These are phyloP conservation scores for Chascanopsetta lugubris DNA, from an alignment of 2,113 vertebrate species.

Conservation along the genomic window DNA sequence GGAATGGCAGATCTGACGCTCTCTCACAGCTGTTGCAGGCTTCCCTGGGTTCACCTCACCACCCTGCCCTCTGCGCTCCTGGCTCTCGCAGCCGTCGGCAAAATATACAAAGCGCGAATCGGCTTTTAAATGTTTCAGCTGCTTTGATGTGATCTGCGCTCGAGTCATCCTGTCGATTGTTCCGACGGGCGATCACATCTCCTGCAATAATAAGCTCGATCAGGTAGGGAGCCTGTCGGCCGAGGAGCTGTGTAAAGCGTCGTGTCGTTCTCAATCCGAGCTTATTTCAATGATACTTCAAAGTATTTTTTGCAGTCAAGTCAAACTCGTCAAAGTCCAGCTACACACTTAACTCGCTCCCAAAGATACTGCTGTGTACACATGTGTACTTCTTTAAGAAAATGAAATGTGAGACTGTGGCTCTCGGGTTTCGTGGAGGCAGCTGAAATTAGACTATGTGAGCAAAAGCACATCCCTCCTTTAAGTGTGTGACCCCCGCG, in stretches of 20 bases:
- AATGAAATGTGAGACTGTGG: no score
- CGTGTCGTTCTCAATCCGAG: constrained; percentile 1
- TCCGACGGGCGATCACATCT: constrained; percentile 28
- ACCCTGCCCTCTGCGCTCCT: constrained; percentile 60
- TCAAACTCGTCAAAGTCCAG: no score
- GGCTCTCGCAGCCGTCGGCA: constrained; percentile 53
- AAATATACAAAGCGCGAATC: constrained; percentile 71
- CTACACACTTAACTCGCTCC: no score
- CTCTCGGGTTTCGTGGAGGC: no score
- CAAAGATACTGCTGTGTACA: no score
- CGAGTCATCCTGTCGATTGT: constrained; percentile 37
- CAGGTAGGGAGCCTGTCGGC: background rate
- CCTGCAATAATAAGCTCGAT: constrained; percentile 22
- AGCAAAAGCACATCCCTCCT: no score
- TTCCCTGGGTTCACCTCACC: constrained; percentile 61
- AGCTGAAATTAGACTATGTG: no score
- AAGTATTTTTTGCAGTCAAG: no score
- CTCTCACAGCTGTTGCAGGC: constrained; percentile 73
- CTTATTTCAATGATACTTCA: no score
- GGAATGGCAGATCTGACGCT: constrained; percentile 74
- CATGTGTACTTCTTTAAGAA: no score
- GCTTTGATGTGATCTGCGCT: constrained; percentile 69
- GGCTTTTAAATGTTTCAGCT: constrained; percentile 61
- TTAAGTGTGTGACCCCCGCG: no score
- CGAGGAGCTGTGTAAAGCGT: background rate